These are phyloP conservation scores for Amphiprion clarkii DNA, from an alignment of 2,797 vertebrate genomes.

Conservation along the genomic window DNA sequence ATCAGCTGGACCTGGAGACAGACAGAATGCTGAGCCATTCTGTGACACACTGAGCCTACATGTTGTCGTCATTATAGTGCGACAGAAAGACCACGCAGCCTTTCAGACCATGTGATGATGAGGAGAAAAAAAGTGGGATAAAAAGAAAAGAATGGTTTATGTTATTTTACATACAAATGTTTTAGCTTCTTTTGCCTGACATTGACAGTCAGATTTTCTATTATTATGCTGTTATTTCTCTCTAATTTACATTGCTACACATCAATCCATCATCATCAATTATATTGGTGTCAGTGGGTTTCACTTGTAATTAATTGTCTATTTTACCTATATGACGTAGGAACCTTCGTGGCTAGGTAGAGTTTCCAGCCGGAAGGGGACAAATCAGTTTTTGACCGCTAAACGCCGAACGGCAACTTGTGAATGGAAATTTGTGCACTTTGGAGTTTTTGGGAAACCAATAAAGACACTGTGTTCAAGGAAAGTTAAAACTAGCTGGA, in stretches of 20 bases:
- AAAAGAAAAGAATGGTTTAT: neutral
- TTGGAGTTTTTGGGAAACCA: too few relatives aligned
- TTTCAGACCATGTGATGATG: conserved; percentile 9
- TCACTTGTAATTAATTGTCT: too few relatives aligned
- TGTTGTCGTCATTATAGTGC: conserved; percentile 8
- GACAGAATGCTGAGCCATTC: conserved; percentile 29
- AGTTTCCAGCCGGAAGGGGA: too few relatives aligned
- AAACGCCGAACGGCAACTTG: too few relatives aligned
- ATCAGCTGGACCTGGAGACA: conserved; percentile 55
- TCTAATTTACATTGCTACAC: neutral
- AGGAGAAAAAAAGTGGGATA: neutral
- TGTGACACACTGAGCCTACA: conserved; percentile 13
- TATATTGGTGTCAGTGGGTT: too few relatives aligned
- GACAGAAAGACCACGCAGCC: conserved; percentile 24
- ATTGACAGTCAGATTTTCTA: neutral
- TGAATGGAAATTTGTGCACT: too few relatives aligned
- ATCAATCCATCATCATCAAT: neutral
- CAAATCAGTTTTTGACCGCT: too few relatives aligned
- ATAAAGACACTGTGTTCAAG: too few relatives aligned
- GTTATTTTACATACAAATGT: neutral
- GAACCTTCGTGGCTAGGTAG: too few relatives aligned
- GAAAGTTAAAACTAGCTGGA: too few relatives aligned
- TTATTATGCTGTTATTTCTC: too few relatives aligned
- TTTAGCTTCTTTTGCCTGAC: neutral
- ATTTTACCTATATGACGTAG: too few relatives aligned